Percentiles rank a stretch among this genome's conserved stretches.
phyloP scores from a whole-genome alignment of 2,888 invertebrate genomes.

The Chaetogeoica ovagalla region DNA sequence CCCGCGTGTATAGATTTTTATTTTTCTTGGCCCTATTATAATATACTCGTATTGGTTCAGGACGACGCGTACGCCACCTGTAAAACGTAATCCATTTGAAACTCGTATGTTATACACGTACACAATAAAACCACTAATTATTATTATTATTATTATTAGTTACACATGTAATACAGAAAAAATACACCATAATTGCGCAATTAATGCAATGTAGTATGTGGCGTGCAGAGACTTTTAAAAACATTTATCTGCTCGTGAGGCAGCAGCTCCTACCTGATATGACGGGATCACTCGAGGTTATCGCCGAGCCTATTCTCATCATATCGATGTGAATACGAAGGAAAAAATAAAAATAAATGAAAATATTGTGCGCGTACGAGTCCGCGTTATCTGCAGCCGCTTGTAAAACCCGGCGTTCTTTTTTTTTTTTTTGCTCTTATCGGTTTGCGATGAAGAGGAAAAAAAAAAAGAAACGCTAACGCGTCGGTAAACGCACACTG shows the following conservation, averaged over 20 bases:
- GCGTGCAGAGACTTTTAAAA: neutral
- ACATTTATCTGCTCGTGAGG: constrained; percentile 34
- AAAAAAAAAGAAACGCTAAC: constrained; percentile 31
- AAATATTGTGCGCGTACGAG: neutral
- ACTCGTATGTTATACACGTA: no score
- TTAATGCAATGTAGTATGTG: no score
- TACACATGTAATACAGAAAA: no score
- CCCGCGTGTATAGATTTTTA: no score
- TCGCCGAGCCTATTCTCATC: constrained; percentile 47
- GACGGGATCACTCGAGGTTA: constrained; percentile 47
- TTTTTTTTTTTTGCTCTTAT: neutral
- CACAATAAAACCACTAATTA: no score
- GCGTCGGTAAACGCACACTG: constrained; percentile 17
- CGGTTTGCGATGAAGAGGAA: constrained; percentile 13
- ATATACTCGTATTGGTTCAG: no score
- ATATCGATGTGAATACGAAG: neutral
- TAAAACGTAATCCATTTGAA: no score
- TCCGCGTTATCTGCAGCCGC: neutral
- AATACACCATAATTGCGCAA: no score
- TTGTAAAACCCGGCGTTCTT: neutral
- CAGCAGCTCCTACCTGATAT: constrained; percentile 32
- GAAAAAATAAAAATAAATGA: no score
- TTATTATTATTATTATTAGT: no score
- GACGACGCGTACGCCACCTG: no score
- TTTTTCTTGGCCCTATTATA: no score